These are phyloP conservation scores for Pentalonia nigronervosa DNA, from an alignment of 1,140 invertebrate genomes.

Conservation along the genomic window DNA sequence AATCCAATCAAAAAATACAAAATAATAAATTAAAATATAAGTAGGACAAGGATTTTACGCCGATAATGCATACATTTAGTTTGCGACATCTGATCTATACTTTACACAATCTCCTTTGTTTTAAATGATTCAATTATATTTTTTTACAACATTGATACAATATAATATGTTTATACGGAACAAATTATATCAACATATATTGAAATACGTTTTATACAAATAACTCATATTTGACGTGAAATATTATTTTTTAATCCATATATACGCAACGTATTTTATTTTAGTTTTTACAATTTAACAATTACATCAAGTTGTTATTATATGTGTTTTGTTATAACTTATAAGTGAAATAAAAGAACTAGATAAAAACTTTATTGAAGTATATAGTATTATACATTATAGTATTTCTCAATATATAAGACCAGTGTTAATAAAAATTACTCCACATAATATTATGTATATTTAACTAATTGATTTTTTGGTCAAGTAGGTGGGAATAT, in stretches of 20 bases:
- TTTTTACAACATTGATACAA: not conserved
- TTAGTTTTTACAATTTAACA: not conserved
- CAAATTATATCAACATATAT: not conserved
- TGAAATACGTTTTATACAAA: not conserved
- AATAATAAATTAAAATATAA: conserved; percentile 21
- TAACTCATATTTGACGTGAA: not conserved
- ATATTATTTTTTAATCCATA: not conserved
- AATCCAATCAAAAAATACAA: conserved; percentile 1
- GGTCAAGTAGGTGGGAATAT: too few species aligned
- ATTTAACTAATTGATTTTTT: too few species aligned
- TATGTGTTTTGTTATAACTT: not conserved
- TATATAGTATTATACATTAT: not conserved
- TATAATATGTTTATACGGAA: not conserved
- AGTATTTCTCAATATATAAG: not conserved
- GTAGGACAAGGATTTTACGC: conserved; percentile 32
- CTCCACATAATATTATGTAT: too few species aligned
- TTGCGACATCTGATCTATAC: not conserved
- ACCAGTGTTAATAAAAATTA: too few species aligned
- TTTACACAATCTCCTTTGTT: conserved; percentile 28
- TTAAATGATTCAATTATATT: not conserved
- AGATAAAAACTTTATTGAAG: not conserved
- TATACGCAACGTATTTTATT: not conserved
- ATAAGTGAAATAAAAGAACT: not conserved
- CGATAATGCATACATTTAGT: not conserved
- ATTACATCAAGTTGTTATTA: not conserved